Conservation (phyloP, 2,797 vertebrate genomes). For the Pampus argenteus region DNA sequence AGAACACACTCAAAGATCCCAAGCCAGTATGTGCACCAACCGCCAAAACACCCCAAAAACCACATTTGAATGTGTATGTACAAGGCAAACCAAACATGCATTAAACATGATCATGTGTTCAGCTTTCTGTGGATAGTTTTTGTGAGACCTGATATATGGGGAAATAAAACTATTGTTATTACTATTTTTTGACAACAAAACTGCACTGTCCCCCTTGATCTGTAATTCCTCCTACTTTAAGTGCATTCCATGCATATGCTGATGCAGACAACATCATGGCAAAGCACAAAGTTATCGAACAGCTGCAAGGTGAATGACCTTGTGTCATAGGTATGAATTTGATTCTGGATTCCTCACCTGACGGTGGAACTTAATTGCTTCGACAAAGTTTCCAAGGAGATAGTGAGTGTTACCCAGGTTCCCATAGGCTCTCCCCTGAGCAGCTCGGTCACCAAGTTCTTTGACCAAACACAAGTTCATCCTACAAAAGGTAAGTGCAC, state of each 20-base stretch:
- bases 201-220: neutral
- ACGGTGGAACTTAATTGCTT: conserved; percentile 95
- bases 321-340: neutral
- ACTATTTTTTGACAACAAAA: neutral
- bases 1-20: neutral
- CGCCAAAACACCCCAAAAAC: conserved; percentile 10
- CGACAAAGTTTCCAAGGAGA: conserved; percentile 93
- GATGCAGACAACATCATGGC: neutral
- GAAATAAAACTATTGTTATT: neutral
- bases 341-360: conserved; percentile 86
- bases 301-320: neutral
- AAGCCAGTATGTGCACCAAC: neutral
- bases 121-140: neutral
- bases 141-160: neutral
- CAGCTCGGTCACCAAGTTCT: conserved; percentile 94
- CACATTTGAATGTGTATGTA: neutral
- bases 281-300: neutral
- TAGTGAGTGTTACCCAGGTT: conserved; percentile 99
- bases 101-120: neutral
- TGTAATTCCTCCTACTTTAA: neutral
- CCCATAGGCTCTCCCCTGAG: conserved; percentile 94
- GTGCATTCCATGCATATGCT: neutral
- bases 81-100: neutral
- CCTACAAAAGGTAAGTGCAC: conserved; percentile 73
- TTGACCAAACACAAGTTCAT: conserved; percentile 96